Base-by-base conservation (phyloP, 2,113 vertebrate species). In the Rhombomys opimus region DNA sequence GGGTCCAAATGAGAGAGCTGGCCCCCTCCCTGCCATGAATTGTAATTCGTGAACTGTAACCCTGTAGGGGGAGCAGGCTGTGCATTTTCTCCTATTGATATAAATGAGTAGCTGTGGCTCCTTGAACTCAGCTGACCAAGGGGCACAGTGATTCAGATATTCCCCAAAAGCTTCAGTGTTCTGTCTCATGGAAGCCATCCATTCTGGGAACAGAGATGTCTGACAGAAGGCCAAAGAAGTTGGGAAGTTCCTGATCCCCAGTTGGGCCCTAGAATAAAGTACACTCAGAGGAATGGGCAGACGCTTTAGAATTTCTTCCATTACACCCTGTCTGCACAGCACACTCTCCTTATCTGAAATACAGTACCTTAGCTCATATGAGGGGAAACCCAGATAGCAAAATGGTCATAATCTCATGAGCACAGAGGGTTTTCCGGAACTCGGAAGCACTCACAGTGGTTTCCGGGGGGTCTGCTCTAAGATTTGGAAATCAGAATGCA, bases 381-480 rank as follows among this genome's bases (percentile, higher is more conserved):
- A 86, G 0, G 75, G 84, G 91, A 95, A 94, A n/a, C 73, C 93
- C 0, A 14, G 59, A 68, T 14, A 65, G 78, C 86, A 73, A 93
- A 75, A 70, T 86, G 75, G 86, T 35, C 52, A 2, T 41, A 68
- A 91, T 86, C 77, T 59, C 17, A 14, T 0, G 20, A 84, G 32
- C 52, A 46, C 73, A 84, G 59, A 92, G 63, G 68, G 2, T 70
- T 95, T 96, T 87, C 76, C 72, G 80, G 73, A 96, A 63, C 81
- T 38, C 8, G 46, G 59, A 94, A 89, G 0, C 14, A 57, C 85
- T 59, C 93, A 50, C 91, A 97, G 82, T 23, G 41, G 72, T 75
- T 75, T 94, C 22, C 59, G 15, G 72, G 5, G 2, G 59, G 59
- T 18, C 5, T 2, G 27, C 7, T 61, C 22, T 96, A 81, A 27